Base-by-base conservation (phyloP, 2,888 invertebrate genomes). In the Papilio protenor region DNA sequence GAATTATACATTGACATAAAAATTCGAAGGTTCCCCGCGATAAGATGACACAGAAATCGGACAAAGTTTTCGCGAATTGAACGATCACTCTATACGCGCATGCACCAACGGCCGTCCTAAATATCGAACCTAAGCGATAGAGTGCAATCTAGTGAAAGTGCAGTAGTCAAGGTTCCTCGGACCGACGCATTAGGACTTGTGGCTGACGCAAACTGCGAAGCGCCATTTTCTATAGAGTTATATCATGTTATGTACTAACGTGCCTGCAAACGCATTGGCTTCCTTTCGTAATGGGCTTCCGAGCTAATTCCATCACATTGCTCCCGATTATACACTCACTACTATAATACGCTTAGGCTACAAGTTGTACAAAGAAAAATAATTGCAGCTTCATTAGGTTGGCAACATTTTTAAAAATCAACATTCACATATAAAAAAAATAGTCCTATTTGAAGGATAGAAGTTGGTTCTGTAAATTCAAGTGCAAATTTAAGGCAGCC, bases 11-110 rank as follows among this genome's bases (percentile, higher is more conserved):
- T 85, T 84, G 83, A 82, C 85, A 85, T 87, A 90, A 90, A 87
- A 87, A 84, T 83, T 84, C 85, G 89, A 92, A 92, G 93, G 93
- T 90, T 92, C 88, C 89, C 84, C 82, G 85, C 85, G 93, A 94
- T 93, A 94, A 92, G 87, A 82, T 89, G 92, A 89, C 91, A 91
- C 88, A 87, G 83, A 85, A 86, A 80, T 82, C 80, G 81, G 74
- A 83, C 82, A 77, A 83, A 82, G 81, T 84, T 81, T 84, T 83
- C 81, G 82, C 82, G 81, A 81, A 57, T 45, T n/a, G 55, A 71
- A 71, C 75, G 55, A 77, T 75, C 77, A 78, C 75, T 23, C 78
- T 45, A 40, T 45, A 49, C 52, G 27, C 75, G 78, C 78, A 75
- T 78, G 78, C 27, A 78, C 70, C 66, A n/a, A 55, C 74, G 64